Evolutionary conservation across 2,113 vertebrate species (phyloP).

Genomic region (Antechinus flavipes): DNA sequence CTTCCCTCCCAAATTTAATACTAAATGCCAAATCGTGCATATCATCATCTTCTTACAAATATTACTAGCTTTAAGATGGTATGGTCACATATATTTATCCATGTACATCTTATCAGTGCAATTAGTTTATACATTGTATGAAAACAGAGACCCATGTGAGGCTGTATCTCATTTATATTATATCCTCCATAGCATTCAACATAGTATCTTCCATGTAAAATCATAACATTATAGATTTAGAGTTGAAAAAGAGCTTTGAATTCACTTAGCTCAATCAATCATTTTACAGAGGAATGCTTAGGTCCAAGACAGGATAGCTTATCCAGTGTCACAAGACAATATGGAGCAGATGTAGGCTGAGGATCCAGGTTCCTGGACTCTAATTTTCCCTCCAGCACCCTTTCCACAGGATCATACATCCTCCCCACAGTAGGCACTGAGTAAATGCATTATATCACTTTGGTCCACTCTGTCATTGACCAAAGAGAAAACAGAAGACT

Average conservation of each 20-base stretch:
- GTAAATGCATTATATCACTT: background rate
- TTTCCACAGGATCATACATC: background rate
- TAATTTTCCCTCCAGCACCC: background rate
- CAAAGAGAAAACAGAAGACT: background rate
- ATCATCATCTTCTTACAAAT: background rate
- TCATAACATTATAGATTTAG: background rate
- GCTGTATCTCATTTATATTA: background rate
- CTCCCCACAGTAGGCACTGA: background rate
- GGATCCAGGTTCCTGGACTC: background rate
- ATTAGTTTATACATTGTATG: background rate
- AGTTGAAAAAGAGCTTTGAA: background rate
- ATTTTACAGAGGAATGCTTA: background rate
- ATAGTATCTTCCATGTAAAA: background rate
- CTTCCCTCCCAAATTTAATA: background rate
- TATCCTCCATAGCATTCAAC: background rate
- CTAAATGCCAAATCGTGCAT: background rate
- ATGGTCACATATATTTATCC: background rate
- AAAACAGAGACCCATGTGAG: background rate
- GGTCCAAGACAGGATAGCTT: background rate
- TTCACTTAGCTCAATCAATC: background rate
- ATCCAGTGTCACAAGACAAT: background rate
- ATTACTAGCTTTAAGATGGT: background rate
- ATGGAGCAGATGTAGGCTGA: rapidly evolving
- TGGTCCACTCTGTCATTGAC: background rate
- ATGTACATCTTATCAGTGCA: background rate